Conservation (phyloP, 2,888 invertebrate genomes). For the Lasioglossum malachurum region DNA sequence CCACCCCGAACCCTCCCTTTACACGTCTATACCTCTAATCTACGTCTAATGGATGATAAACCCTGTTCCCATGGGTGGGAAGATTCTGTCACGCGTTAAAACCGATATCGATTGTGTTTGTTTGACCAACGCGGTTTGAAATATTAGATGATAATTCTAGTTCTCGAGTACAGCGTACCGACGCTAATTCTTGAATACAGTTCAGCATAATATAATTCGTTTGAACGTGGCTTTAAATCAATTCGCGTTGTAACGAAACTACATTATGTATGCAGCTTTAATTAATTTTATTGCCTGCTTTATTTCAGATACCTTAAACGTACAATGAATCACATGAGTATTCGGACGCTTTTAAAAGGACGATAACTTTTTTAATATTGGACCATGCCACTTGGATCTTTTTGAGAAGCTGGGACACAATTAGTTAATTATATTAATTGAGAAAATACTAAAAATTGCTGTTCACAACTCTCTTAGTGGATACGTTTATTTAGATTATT, state of each 20-base stretch:
- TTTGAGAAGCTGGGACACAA: too few species aligned
- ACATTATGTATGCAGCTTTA: neutral
- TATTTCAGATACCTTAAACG: neutral
- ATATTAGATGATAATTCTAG: neutral
- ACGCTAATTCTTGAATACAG: neutral
- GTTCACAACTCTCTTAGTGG: too few species aligned
- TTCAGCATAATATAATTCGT: neutral
- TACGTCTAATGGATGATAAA: slow-evolving; percentile 1
- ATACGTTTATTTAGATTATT: too few species aligned
- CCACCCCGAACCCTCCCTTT: neutral
- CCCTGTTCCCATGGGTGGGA: neutral
- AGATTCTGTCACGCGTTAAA: too few species aligned
- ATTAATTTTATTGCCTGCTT: neutral
- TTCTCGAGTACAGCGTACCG: neutral
- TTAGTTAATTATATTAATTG: too few species aligned
- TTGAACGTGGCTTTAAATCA: neutral
- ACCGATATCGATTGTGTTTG: neutral
- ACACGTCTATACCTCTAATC: neutral
- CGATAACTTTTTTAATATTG: too few species aligned
- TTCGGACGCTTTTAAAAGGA: neutral
- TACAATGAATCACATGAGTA: too few species aligned
- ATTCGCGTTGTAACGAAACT: neutral
- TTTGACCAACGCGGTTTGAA: neutral
- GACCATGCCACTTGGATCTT: too few species aligned
- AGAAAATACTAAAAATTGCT: too few species aligned